A percentile compares a stretch with the other conserved stretches of the same genome.
phyloP scores from a whole-genome alignment of 2,113 vertebrate genomes.

The Myotis davidii region DNA sequence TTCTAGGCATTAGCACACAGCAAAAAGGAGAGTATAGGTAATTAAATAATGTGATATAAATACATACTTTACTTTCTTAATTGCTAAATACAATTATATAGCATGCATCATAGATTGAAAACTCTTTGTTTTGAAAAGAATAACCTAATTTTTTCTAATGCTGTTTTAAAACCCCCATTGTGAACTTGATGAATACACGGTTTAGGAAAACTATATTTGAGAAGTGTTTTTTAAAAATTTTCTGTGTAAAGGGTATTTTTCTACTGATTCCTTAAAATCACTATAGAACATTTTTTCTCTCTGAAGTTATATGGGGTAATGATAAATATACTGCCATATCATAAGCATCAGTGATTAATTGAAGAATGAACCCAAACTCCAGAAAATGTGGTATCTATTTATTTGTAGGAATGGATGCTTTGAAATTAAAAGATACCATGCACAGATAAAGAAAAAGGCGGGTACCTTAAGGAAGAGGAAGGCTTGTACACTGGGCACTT shows the following conservation, averaged over 20 bases:
- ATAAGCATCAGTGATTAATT: background rate
- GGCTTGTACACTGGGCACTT: background rate
- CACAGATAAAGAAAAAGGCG: background rate
- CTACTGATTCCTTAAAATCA: background rate
- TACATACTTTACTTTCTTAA: background rate
- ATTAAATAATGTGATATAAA: slow-evolving; percentile 18
- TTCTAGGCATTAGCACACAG: background rate
- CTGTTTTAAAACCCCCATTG: background rate
- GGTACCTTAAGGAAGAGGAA: background rate
- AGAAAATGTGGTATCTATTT: background rate
- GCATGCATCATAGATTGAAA: background rate
- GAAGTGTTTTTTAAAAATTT: background rate
- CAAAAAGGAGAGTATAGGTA: background rate
- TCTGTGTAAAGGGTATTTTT: background rate
- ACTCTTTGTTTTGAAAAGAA: slow-evolving; percentile 35
- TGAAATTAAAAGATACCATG: background rate
- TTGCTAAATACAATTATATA: background rate
- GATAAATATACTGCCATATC: background rate
- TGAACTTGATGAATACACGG: background rate
- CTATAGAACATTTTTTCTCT: background rate
- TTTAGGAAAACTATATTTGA: slow-evolving; percentile 14
- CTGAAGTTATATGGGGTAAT: background rate
- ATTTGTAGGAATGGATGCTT: background rate
- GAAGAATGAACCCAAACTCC: background rate
- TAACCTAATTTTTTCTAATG: slow-evolving; percentile 55